Base-by-base conservation (phyloP, 2,113 vertebrate genomes). In the Baryphthengus martii region DNA sequence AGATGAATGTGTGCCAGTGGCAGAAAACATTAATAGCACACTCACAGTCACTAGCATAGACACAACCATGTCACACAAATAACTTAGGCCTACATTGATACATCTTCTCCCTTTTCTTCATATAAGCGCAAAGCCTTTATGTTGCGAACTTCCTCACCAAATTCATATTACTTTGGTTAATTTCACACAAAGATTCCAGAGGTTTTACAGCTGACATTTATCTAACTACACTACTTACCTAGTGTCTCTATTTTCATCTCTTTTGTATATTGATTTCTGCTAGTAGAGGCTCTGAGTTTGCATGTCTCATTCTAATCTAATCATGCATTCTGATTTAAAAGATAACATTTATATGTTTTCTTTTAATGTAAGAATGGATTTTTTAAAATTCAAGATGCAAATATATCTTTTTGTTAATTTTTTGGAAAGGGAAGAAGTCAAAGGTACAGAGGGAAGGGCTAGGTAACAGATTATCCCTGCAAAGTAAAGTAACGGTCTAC, bases 81-180 rank as follows among this genome's bases (percentile, higher is more conserved):
- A 71, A 37, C 23, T 47, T 44, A 45, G 31, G 12, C 14, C 29
- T 52, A 61, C 26, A 56, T 2, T 12, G 10, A 92, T 17, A 17
- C 1, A 0, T 29, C 19, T 65, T 68, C 21, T 71, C 39, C 29
- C 0, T 0, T 68, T 75, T 17, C 19, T 33, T 94, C 26, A 33
- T 65, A 15, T 19, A 61, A 79, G 79, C 8, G 52, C 29, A 44
- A 40, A 61, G 5, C 9, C 20, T 23, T 59, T 13, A 33, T 13
- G 16, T 21, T 79, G 23, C 33, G 86, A 29, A 52, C 14, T 59
- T 89, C 17, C 26, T 58, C 44, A 80, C 19, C 28, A 88, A 29
- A 26, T 21, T 81, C 12, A 12, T 50, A 65, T n/a, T 67, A 68
- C 49, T 78, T 78, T 59, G 8, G 11, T 76, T 83, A 10, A 17